Evolutionary conservation across 2,113 vertebrate species (phyloP).

Genomic region (Tinamus guttatus): DNA sequence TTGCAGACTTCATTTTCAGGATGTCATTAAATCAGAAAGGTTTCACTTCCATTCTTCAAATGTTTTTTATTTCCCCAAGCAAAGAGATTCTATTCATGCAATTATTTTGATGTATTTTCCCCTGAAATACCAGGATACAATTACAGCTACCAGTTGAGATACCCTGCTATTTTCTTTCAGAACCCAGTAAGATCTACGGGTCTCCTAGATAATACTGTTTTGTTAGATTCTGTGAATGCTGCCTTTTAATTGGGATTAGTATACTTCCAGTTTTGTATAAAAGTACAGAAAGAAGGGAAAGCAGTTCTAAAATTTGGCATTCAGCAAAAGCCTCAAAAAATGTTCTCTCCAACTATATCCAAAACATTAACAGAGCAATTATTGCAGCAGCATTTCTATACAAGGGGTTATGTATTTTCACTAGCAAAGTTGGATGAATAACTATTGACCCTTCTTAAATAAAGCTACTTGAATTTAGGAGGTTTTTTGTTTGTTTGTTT

Average conservation of each 20-base stretch:
- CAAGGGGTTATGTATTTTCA: not conserved
- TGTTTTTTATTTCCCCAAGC: conserved; percentile 30
- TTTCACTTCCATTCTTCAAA: conserved; percentile 45
- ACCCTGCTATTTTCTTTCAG: conserved; percentile 29
- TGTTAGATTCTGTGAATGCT: not conserved
- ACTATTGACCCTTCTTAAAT: not conserved
- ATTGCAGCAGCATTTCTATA: not conserved
- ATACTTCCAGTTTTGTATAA: not conserved
- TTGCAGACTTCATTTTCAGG: conserved; percentile 59
- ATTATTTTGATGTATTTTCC: conserved; percentile 17
- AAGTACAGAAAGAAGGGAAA: not conserved
- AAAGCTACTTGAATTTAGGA: not conserved
- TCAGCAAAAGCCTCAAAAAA: not conserved
- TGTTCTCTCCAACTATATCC: not conserved
- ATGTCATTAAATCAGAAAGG: conserved; percentile 51
- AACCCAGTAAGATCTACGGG: not conserved
- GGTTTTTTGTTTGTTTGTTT: rapidly evolving
- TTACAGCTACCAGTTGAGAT: not conserved
- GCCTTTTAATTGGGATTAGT: not conserved
- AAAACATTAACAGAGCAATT: not conserved
- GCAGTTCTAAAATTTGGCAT: not conserved
- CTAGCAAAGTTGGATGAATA: not conserved
- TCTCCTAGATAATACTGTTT: not conserved
- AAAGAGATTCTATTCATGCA: conserved; percentile 12
- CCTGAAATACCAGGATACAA: conserved; percentile 14